Evolutionary conservation across 2,888 invertebrate species (phyloP), one percentile per base, ranked within the genome.

Genomic region (Leptinotarsa peninsularis): DNA sequence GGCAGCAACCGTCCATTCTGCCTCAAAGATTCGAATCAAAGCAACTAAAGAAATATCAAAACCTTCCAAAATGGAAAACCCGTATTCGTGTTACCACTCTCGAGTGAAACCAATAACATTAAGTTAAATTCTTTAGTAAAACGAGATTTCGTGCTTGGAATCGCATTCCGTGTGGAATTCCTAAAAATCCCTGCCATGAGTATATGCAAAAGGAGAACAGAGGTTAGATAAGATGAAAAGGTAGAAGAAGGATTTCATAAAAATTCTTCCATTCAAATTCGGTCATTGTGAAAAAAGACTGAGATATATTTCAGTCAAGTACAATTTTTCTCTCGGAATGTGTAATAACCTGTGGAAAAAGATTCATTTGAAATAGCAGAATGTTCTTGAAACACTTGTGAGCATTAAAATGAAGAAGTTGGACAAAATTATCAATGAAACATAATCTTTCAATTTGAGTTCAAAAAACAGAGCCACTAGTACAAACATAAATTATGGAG

Each of bases 71-170:
- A 58, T 23, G 23, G 23, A 23, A 58, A 58, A 58, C 58, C 23
- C 58, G 14, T 58, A 21, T 21, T 58, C 23, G 15, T 58, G 27
- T 58, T 58, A 58, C 58, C 58, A 15, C 58, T 23, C 23, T 15
- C 23, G 23, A 58, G 21, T 58, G 58, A 23, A 58, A 58, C 58
- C 58, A 58, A 58, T 58, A 58, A 58, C 21, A 58, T 58, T 58
- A 58, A 21, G 23, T 23, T 58, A 23, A 58, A 58, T 58, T 23
- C 58, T 58, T 58, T 23, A 23, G 58, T 58, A 58, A 58, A 58
- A 58, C 23, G 58, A 58, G 58, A 58, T 58, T 58, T 15, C 58
- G 58, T 58, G 58, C 58, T 15, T 14, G 23, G 58, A 58, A 58
- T 58, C 18, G 17, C 23, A 58, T 58, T 23, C 21, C 58, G 21